phyloP scores from a whole-genome alignment of 2,113 vertebrate genomes.

The Chelonoidis abingdonii region DNA sequence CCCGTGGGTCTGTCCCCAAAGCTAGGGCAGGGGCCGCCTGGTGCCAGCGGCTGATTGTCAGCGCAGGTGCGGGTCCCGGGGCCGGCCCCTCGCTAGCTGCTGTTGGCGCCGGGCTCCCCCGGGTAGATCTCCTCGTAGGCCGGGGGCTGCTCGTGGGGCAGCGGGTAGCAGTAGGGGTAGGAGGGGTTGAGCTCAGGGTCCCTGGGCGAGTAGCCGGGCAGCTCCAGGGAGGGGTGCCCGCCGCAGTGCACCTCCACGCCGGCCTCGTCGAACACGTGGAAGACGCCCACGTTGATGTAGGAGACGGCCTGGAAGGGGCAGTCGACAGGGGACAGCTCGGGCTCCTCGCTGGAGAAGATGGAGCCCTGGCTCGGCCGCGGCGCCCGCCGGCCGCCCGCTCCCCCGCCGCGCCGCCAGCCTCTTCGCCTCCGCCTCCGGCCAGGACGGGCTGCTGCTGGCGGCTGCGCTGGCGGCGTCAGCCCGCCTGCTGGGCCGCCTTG shows the following conservation, averaged over 20 bases:
- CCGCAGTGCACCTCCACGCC: constrained; percentile 90
- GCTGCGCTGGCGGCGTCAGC: constrained; percentile 78
- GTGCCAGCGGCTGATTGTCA: neutral
- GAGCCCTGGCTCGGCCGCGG: constrained; percentile 82
- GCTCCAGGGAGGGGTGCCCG: constrained; percentile 92
- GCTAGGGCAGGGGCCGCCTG: too few relatives aligned
- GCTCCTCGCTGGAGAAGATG: constrained; percentile 87
- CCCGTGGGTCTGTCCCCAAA: neutral
- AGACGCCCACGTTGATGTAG: constrained; percentile 91
- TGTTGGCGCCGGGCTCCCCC: constrained; percentile 71
- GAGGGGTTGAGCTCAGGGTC: constrained; percentile 90
- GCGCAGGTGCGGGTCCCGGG: neutral
- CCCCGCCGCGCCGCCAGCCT: constrained; percentile 41
- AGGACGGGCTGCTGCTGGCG: too few relatives aligned
- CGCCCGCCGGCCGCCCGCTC: constrained; percentile 68
- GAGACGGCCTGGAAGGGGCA: constrained; percentile 88
- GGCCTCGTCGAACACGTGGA: constrained; percentile 86
- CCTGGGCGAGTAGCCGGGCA: constrained; percentile 91
- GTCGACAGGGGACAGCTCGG: constrained; percentile 83
- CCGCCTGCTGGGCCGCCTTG: constrained; percentile 86
- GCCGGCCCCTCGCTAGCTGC: constrained; percentile 8
- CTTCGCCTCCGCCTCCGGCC: too few relatives aligned
- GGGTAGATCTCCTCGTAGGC: constrained; percentile 94
- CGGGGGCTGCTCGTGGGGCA: constrained; percentile 87
- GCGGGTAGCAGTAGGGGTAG: constrained; percentile 91